Evolutionary conservation across 2,113 vertebrate species (phyloP).

Genomic region (Scophthalmus maximus): DNA sequence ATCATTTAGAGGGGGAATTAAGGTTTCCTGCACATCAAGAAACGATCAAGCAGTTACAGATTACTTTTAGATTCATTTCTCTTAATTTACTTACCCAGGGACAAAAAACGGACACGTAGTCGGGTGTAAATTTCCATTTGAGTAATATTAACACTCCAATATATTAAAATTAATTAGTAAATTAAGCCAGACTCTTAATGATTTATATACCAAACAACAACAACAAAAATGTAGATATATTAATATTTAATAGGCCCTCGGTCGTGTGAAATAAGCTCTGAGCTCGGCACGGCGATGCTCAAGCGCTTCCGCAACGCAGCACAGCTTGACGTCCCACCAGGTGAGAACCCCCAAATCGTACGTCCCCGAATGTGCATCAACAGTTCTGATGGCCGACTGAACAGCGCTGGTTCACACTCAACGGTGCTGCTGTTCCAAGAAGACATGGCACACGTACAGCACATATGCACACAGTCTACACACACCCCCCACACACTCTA

Average conservation of each 20-base stretch:
- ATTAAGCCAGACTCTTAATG: constrained; percentile 12
- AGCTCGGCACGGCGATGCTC: constrained; percentile 67
- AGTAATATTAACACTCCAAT: constrained; percentile 1
- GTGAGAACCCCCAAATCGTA: constrained; percentile 74
- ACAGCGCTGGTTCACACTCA: constrained; percentile 39
- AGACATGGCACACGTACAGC: constrained; percentile 49
- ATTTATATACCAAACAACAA: constrained; percentile 4
- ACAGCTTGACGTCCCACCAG: constrained; percentile 73
- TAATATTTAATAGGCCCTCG: constrained; percentile 4
- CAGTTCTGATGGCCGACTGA: constrained; percentile 66
- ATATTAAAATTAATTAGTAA: constrained; percentile 17
- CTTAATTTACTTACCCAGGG: constrained; percentile 59
- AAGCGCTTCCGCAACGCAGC: constrained; percentile 64
- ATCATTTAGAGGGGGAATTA: constrained; percentile 75
- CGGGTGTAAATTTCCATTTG: background rate
- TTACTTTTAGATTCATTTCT: constrained; percentile 40
- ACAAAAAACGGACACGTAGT: constrained; percentile 23
- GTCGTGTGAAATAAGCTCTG: constrained; percentile 56
- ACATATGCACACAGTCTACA: constrained; percentile 30
- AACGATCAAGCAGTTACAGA: constrained; percentile 64
- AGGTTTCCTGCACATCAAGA: constrained; percentile 71
- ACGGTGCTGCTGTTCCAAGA: constrained; percentile 47
- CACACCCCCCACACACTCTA: background rate
- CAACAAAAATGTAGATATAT: background rate
- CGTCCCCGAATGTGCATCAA: constrained; percentile 67